Conservation (phyloP, 2,797 vertebrate genomes). For the Sciaenops ocellatus region DNA sequence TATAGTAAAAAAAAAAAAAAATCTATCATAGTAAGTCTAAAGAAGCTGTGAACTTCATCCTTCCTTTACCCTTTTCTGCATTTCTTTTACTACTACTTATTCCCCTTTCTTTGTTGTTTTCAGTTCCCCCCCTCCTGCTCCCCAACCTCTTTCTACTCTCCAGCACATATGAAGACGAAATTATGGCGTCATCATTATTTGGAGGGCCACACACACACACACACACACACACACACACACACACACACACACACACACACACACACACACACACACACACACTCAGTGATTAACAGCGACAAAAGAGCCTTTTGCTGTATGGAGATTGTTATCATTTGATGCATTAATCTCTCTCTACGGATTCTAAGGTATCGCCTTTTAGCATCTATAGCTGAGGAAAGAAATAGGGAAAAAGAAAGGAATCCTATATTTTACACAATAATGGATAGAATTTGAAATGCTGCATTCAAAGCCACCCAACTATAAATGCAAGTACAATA, state of each 20-base stretch:
- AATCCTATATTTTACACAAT: conserved; percentile 41
- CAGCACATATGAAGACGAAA: conserved; percentile 52
- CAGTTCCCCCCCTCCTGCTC: neutral
- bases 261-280: conserved; percentile 15
- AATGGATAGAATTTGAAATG: conserved; percentile 63
- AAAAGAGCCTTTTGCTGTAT: conserved; percentile 70
- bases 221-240: conserved; percentile 15
- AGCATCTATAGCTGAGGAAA: conserved; percentile 26
- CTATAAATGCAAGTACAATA: conserved; percentile 50
- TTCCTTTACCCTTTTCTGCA: too few species aligned
- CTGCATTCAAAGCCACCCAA: conserved; percentile 58
- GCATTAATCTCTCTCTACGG: conserved; percentile 64
- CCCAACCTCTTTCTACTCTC: conserved; percentile 10
- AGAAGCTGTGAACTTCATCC: neutral
- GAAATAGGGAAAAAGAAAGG: conserved; percentile 43
- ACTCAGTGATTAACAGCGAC: conserved; percentile 72
- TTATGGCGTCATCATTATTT: conserved; percentile 71
- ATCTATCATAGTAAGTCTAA: neutral
- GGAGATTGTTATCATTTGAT: conserved; percentile 79
- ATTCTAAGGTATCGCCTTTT: conserved; percentile 44
- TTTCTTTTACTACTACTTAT: neutral
- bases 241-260: conserved; percentile 39
- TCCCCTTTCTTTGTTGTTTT: conserved; percentile 4
- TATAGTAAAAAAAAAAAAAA: neutral
- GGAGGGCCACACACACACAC: conserved; percentile 36